Percentiles rank a stretch among this genome's conserved stretches.
Conservation (phyloP, 2,888 invertebrate genomes). For the Epicampocera succincta region DNA sequence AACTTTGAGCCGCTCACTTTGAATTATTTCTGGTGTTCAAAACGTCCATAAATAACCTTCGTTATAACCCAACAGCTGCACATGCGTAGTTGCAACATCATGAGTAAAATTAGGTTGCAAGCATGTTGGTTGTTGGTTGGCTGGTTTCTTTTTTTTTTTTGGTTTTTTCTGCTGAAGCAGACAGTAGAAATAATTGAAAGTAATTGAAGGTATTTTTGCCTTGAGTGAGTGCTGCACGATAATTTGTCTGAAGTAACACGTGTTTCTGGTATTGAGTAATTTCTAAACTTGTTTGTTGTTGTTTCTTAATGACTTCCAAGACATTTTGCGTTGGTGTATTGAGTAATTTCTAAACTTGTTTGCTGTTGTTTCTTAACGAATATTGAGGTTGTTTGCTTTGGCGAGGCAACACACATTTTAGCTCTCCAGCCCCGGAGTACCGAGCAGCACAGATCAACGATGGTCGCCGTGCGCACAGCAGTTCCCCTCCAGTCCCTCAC, state of each 20-base stretch:
- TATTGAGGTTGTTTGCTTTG: too few relatives aligned
- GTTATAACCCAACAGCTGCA: slow-evolving; percentile 46
- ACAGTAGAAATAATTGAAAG: slow-evolving; percentile 44
- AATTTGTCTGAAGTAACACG: slow-evolving; percentile 44
- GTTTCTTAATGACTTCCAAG: neutral
- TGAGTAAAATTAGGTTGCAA: slow-evolving; percentile 18
- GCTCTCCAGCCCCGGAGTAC: too few relatives aligned
- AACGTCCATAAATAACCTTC: neutral
- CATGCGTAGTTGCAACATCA: slow-evolving; percentile 43
- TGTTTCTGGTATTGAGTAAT: slow-evolving; percentile 26
- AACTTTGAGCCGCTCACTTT: neutral
- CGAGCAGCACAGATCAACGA: too few relatives aligned
- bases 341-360: slow-evolving; percentile 50
- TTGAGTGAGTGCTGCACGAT: neutral
- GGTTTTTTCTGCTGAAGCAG: slow-evolving; percentile 1
- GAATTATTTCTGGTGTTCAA: slow-evolving; percentile 38
- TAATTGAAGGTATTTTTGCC: slow-evolving; percentile 12
- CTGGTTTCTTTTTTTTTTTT: neutral
- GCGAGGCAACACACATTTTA: too few relatives aligned
- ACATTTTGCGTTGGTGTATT: slow-evolving; percentile 59
- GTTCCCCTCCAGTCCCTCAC: too few relatives aligned
- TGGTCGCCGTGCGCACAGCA: too few relatives aligned
- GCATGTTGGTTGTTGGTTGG: neutral
- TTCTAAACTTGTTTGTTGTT: slow-evolving; percentile 48
- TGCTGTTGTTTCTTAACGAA: too few relatives aligned